Evolutionary conservation across 2,797 vertebrate genomes (phyloP).

Genomic region (Phaenicophaeus curvirostris): DNA sequence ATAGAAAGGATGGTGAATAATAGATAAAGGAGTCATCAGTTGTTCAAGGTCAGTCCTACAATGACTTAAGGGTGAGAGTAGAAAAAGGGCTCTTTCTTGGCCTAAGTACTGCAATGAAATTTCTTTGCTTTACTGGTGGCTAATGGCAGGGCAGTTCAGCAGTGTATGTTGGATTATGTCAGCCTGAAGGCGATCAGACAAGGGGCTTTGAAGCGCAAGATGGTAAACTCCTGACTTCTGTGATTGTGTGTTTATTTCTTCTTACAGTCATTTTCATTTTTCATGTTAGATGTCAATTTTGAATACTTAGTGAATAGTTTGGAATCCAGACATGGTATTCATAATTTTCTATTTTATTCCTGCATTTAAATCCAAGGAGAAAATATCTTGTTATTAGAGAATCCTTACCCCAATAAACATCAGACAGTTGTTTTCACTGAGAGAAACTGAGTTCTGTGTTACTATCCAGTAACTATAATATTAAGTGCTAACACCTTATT

Average conservation of each 20-base stretch:
- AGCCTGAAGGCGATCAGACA: neutral
- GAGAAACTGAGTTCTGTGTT: neutral
- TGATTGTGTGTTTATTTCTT: neutral
- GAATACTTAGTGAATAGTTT: neutral
- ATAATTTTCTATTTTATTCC: neutral
- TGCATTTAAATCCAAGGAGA: neutral
- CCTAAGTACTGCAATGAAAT: neutral
- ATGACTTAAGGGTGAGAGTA: neutral
- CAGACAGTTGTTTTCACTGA: neutral
- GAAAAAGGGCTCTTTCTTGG: neutral
- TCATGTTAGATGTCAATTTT: neutral
- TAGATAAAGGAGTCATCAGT: neutral
- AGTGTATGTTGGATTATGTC: fast-evolving
- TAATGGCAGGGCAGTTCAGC: neutral
- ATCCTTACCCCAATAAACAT: neutral
- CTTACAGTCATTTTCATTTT: neutral
- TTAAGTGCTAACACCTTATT: neutral
- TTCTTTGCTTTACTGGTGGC: neutral
- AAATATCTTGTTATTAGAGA: neutral
- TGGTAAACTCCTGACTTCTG: neutral
- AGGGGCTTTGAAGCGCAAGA: neutral
- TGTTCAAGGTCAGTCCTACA: neutral
- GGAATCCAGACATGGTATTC: neutral
- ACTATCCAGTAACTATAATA: neutral
- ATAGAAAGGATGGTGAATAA: neutral